These are phyloP conservation scores for Colaptes auratus DNA, from an alignment of 2,113 vertebrate species.

Conservation along the genomic window DNA sequence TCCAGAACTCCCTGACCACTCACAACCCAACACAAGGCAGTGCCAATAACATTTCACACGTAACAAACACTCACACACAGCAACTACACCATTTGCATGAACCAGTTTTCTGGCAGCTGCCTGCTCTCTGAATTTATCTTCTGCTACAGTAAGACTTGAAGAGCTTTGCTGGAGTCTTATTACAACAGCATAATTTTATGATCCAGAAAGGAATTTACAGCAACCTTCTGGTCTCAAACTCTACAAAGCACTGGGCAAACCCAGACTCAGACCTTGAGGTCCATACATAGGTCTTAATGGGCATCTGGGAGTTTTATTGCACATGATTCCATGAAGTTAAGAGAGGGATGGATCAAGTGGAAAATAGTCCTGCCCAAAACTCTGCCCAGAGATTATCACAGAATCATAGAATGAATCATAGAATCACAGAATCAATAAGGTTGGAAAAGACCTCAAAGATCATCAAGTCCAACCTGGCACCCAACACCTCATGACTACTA, in stretches of 20 bases:
- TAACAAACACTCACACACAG: no score
- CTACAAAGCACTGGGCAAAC: neutral
- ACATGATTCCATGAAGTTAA: neutral
- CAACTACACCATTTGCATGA: neutral
- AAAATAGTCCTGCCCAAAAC: neutral
- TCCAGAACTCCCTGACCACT: neutral
- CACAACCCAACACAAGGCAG: rapidly evolving
- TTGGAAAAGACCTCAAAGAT: no score
- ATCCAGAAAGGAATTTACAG: neutral
- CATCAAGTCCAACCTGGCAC: no score
- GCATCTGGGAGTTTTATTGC: neutral
- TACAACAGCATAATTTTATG: neutral
- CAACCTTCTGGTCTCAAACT: neutral
- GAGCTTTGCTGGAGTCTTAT: neutral
- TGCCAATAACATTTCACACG: neutral
- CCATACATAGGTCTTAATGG: neutral
- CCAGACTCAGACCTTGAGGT: neutral
- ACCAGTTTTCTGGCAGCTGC: neutral
- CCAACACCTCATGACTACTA: no score
- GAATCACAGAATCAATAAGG: no score
- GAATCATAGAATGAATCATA: no score
- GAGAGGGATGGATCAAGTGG: neutral
- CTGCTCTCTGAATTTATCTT: neutral
- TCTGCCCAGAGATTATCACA: neutral
- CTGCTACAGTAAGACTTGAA: neutral